Evolutionary conservation across 2,113 vertebrate genomes (phyloP).

Genomic region (Climacteris rufus): DNA sequence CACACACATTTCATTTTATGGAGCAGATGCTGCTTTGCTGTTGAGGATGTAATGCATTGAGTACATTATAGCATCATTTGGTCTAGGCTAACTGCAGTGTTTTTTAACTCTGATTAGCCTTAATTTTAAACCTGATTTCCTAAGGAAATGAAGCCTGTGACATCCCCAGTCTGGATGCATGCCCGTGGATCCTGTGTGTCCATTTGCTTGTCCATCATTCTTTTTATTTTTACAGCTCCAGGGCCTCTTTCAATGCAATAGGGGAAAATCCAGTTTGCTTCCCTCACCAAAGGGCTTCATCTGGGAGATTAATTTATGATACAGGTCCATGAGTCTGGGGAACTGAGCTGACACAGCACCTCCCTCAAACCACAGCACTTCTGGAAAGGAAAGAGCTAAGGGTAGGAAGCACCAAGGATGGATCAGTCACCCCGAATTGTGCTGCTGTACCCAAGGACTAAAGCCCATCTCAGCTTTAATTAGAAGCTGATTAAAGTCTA

Average conservation of each 20-base stretch:
- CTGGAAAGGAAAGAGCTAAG: background rate
- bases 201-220: background rate
- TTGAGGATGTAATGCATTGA: conserved; percentile 20
- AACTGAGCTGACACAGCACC: background rate
- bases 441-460: background rate
- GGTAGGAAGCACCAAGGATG: background rate
- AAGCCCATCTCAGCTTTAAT: background rate
- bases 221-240: background rate
- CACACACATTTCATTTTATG: conserved; percentile 42
- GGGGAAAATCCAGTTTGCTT: background rate
- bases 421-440: background rate
- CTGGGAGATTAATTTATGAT: background rate
- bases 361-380: background rate
- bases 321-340: background rate
- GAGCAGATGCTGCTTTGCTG: conserved; percentile 64
- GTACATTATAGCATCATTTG: conserved; percentile 1
- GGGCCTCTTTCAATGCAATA: background rate
- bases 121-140: conserved; percentile 51
- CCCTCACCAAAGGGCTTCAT: background rate
- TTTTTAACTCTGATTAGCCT: conserved; percentile 48
- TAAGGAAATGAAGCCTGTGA: conserved; percentile 5
- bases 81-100: background rate
- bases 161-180: background rate
- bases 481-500: background rate
- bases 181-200: background rate